Conservation (phyloP, 2,797 vertebrate species). For the Pitangus sulphuratus region DNA sequence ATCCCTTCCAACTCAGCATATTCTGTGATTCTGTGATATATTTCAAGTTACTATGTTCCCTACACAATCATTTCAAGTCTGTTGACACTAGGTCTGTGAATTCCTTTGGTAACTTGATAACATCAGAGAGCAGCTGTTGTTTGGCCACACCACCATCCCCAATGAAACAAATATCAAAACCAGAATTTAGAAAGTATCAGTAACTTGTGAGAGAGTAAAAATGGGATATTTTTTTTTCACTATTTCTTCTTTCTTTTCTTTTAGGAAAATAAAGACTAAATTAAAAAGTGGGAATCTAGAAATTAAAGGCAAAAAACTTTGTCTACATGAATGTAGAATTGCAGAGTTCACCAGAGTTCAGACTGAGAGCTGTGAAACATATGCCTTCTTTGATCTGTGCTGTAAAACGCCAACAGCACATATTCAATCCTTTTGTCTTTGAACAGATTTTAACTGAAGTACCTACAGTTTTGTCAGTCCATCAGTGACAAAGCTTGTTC, state of each 20-base stretch:
- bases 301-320: background rate
- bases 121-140: background rate
- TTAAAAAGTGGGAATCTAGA: background rate
- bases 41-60: background rate
- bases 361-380: background rate
- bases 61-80: background rate
- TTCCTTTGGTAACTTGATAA: background rate
- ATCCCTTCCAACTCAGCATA: background rate
- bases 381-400: background rate
- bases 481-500: background rate
- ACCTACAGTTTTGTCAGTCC: background rate
- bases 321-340: background rate
- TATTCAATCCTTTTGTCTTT: background rate
- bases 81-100: background rate
- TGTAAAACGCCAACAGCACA: background rate
- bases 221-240: background rate
- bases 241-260: background rate
- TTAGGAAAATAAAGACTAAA: background rate
- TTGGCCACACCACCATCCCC: accelerated
- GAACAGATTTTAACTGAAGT: background rate
- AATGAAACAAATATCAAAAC: background rate
- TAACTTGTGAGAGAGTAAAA: background rate
- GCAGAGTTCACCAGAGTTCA: background rate
- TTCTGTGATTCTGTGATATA: background rate
- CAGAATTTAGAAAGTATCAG: background rate